Conservation (phyloP, 2,888 invertebrate genomes). For the Chalcis sispes region DNA sequence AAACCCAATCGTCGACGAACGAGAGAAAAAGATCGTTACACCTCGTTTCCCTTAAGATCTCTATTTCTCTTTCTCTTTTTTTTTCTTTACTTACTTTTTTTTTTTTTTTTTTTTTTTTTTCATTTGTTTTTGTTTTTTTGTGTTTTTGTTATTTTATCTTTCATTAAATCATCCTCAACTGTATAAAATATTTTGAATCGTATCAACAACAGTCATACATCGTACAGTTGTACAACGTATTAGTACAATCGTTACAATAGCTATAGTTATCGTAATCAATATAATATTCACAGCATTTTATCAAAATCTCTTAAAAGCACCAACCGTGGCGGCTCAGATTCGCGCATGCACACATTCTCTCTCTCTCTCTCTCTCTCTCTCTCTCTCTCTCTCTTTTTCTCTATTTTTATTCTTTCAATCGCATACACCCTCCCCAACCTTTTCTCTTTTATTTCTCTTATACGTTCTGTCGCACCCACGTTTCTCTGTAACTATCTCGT, state of each 20-base stretch:
- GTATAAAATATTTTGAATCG: slow-evolving; percentile 76
- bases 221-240: slow-evolving; percentile 73
- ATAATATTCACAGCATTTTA: slow-evolving; percentile 77
- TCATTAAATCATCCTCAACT: slow-evolving; percentile 64
- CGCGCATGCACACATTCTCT: slow-evolving; percentile 35
- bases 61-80: slow-evolving; percentile 30
- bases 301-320: slow-evolving; percentile 76
- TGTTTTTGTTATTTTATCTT: not conserved
- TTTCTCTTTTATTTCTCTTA: slow-evolving; percentile 20
- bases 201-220: slow-evolving; percentile 76
- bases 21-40: slow-evolving; percentile 46
- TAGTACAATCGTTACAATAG: slow-evolving; percentile 75
- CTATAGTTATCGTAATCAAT: slow-evolving; percentile 72
- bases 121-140: slow-evolving; percentile 16
- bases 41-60: not conserved
- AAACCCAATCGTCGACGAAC: slow-evolving; percentile 18
- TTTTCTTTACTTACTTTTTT: slow-evolving; percentile 8
- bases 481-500: not conserved
- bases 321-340: slow-evolving; percentile 69
- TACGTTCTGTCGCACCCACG: slow-evolving; percentile 12
- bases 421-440: not conserved
- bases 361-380: slow-evolving; percentile 39
- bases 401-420: not conserved
- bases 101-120: slow-evolving; percentile 41
- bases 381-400: slow-evolving; percentile 19